A percentile compares a stretch with the other conserved stretches of the same genome.
Evolutionary conservation across 1,140 invertebrate genomes (phyloP).

Genomic region (Bursaphelenchus mucronatus): DNA sequence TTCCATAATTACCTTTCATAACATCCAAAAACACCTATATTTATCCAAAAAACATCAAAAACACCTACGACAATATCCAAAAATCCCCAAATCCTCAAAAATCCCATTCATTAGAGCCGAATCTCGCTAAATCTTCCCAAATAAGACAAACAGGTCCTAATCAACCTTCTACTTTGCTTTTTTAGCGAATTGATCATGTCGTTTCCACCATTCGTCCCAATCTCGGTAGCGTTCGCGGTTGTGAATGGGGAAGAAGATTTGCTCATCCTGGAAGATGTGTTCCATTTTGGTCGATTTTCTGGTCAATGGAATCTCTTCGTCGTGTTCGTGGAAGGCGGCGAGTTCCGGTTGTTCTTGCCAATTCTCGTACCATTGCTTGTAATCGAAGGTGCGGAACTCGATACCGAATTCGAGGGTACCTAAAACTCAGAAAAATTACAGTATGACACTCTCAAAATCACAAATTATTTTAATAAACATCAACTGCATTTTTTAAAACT

Average conservation of each 20-base stretch:
- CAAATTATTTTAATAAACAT: no score
- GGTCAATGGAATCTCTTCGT: conserved; percentile 16
- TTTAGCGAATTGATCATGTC: conserved; percentile 53
- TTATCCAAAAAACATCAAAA: no score
- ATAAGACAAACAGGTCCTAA: no score
- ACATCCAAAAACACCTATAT: no score
- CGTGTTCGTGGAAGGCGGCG: conserved; percentile 4
- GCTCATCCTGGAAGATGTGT: conserved; percentile 39
- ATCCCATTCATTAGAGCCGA: no score
- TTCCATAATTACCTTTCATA: no score
- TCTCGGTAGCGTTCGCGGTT: conserved; percentile 42
- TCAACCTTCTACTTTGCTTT: conserved; percentile 42
- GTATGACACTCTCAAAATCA: neutral
- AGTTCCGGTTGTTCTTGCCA: conserved; percentile 25
- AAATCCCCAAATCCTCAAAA: no score
- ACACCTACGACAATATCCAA: no score
- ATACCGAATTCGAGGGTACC: conserved; percentile 47
- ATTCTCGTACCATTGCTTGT: conserved; percentile 39
- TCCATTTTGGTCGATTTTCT: conserved; percentile 6
- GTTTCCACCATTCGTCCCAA: conserved; percentile 57
- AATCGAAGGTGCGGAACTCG: conserved; percentile 48
- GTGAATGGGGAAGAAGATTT: conserved; percentile 40
- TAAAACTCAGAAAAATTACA: conserved; percentile 19
- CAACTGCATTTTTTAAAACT: no score
- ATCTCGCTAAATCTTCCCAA: no score